phyloP scores from a whole-genome alignment of 2,113 vertebrate genomes.

The Gorsachius goisagi region DNA sequence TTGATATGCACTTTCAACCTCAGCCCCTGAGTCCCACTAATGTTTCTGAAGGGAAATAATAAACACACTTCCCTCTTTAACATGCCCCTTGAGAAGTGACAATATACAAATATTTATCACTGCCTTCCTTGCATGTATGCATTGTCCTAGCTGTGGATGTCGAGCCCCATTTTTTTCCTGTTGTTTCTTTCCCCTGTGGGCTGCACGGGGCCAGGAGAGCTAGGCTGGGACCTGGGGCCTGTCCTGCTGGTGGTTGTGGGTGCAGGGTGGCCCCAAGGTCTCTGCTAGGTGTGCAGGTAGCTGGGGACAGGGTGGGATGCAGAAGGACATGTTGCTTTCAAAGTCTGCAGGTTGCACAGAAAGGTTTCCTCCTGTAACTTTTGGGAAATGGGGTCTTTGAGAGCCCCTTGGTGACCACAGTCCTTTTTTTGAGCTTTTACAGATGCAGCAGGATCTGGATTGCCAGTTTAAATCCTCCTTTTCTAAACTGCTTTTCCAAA shows the following conservation, averaged over 20 bases:
- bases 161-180: neutral
- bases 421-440: neutral
- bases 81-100: neutral
- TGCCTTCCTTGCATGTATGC: neutral
- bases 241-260: neutral
- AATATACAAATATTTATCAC: conserved; percentile 17
- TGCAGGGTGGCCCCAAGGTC: neutral
- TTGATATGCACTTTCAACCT: conserved; percentile 51
- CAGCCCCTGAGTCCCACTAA: neutral
- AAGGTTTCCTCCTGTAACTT: neutral
- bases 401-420: neutral
- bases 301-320: rapidly evolving
- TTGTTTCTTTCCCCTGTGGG: neutral
- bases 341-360: neutral
- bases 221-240: neutral
- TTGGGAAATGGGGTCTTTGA: neutral
- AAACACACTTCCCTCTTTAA: conserved; percentile 10
- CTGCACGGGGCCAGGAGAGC: neutral
- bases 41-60: neutral
- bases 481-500: neutral
- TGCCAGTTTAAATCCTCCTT: neutral
- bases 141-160: neutral
- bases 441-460: neutral
- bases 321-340: neutral
- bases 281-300: neutral